Evolutionary conservation across 2,888 invertebrate species (phyloP), one percentile per base, ranked within the genome.

Genomic region (Yponomeuta evonymella): DNA sequence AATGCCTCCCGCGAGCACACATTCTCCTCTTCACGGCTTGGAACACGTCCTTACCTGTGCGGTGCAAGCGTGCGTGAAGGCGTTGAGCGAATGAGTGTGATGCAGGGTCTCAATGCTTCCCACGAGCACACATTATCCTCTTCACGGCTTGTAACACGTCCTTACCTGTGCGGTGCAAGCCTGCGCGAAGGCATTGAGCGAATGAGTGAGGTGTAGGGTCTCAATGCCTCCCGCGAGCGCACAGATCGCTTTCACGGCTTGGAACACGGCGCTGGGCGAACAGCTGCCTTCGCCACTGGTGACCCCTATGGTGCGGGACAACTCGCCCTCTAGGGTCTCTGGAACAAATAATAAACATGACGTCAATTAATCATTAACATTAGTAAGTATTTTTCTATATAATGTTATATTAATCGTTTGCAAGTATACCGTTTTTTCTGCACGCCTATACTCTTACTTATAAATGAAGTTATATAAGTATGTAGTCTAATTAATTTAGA

Each of bases 171-270:
- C 79, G 63, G 92, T 92, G 75, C 95, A 95, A 2, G 94, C 93
- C 73, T 93, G 93, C 1, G 94, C 91, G 75, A 94, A 94, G 73
- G 93, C 93, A 70, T 95, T 94, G 29, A 98, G 89, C 33, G 97
- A 95, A 76, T 96, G 95, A 9, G 96, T 95, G 30, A 98, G 94
- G 79, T 98, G 97, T 64, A 96, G 88, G 0, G 98, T 98, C 87
- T 98, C 98, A 0, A 98, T 95, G 71, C 96, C 96, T 29, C 97
- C 97, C 76, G 98, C 95, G 29, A 97, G 89, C 48, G 97, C 96
- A 80, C 98, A 97, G 62, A 99, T 95, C 0, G 98, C 97, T 88
- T 98, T 98, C 1, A 98, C 97, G 0, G 97, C 96, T 84, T 99
- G 98, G 67, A 96, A 94, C 67, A 98, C 96, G 5, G 96, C 90